Conservation (phyloP, 2,113 vertebrate species). For the Salvator merianae region DNA sequence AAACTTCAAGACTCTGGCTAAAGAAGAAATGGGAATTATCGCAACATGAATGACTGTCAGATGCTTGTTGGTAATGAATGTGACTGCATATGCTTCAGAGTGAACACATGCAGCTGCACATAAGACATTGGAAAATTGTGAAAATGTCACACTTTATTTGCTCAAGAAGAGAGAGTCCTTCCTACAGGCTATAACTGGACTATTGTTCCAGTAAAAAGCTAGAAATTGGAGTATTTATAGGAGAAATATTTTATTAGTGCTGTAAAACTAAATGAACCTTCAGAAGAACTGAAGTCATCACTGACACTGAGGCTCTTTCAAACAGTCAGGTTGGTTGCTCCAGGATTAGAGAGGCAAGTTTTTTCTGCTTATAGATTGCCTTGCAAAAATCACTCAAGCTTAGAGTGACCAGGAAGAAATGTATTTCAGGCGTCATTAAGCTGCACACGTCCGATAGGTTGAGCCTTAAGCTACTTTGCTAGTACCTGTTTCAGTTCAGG, state of each 20-base stretch:
- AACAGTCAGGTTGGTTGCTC: background rate
- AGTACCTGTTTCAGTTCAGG: background rate
- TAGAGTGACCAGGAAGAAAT: background rate
- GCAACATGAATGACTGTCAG: background rate
- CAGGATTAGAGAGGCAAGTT: background rate
- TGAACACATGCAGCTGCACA: too few species aligned
- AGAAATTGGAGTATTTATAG: background rate
- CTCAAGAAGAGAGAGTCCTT: background rate
- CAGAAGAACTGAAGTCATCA: background rate
- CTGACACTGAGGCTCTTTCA: background rate
- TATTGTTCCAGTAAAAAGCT: background rate
- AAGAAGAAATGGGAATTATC: background rate
- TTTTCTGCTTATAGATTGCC: background rate
- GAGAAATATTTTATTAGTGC: constrained; percentile 5
- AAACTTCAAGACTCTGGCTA: background rate
- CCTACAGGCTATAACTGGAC: constrained; percentile 7
- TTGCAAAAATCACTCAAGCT: background rate
- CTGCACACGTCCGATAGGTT: background rate
- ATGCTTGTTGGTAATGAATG: background rate
- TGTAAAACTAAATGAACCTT: background rate
- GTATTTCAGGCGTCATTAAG: background rate
- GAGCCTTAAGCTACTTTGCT: background rate
- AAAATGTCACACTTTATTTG: background rate
- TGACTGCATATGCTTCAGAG: background rate
- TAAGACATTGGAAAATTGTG: background rate